phyloP scores from a whole-genome alignment of 2,113 vertebrate genomes.

The Trichechus manatus region DNA sequence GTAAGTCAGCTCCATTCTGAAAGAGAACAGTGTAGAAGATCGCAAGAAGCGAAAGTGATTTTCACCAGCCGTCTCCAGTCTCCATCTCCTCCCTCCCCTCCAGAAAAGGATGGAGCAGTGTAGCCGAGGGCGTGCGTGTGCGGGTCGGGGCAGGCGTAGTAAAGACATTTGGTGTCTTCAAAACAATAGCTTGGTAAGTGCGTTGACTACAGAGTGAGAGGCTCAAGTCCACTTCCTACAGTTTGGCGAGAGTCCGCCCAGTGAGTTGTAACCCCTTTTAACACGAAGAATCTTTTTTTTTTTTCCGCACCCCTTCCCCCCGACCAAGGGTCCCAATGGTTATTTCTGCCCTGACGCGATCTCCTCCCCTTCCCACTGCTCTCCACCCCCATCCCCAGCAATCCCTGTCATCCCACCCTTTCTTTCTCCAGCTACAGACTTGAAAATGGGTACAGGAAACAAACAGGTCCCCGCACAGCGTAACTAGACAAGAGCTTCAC shows the following conservation, averaged over 20 bases:
- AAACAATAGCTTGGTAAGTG: neutral
- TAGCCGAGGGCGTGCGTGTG: too few relatives aligned
- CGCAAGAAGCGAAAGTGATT: slow-evolving; percentile 26
- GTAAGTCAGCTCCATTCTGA: neutral
- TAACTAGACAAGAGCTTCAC: neutral
- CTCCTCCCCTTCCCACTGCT: neutral
- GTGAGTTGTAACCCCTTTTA: neutral
- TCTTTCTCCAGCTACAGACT: slow-evolving; percentile 41
- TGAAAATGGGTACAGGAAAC: neutral
- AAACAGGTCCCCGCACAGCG: slow-evolving; percentile 17
- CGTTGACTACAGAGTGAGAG: neutral
- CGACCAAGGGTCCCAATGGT: neutral
- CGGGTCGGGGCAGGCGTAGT: neutral
- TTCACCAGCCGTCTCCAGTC: neutral
- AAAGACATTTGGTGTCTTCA: neutral
- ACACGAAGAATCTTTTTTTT: neutral
- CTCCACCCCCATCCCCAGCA: neutral
- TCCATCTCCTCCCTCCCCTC: neutral
- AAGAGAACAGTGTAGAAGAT: neutral
- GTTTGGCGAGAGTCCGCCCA: neutral
- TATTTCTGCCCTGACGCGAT: neutral
- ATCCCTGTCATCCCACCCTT: neutral
- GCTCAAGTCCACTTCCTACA: neutral
- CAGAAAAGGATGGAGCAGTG: neutral
- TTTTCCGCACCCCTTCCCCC: too few relatives aligned